These are phyloP conservation scores for Ictidomys tridecemlineatus DNA, from an alignment of 2,113 vertebrate species.

Conservation along the genomic window DNA sequence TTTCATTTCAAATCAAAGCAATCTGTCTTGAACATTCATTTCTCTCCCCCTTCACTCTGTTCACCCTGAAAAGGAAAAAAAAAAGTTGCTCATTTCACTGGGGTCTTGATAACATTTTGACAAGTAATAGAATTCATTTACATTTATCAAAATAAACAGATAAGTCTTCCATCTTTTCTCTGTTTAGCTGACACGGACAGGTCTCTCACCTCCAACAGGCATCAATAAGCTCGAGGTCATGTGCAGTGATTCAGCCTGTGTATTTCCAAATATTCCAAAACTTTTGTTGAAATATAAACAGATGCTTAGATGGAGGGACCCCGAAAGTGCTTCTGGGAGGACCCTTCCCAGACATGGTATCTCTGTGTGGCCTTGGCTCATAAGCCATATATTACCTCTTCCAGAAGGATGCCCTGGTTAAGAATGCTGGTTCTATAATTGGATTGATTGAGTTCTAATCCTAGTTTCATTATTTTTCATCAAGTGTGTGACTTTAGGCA, in stretches of 20 bases:
- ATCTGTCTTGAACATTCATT: slow-evolving; percentile 83
- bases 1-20: slow-evolving; percentile 87
- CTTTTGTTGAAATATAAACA: neutral
- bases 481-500: neutral
- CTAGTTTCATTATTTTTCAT: neutral
- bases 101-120: slow-evolving; percentile 87
- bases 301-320: neutral
- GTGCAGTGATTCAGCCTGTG: neutral
- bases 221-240: slow-evolving; percentile 38
- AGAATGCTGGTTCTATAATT: slow-evolving; percentile 11
- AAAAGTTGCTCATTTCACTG: slow-evolving; percentile 72
- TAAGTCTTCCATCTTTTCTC: slow-evolving; percentile 67
- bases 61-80: slow-evolving; percentile 54
- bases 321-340: neutral
- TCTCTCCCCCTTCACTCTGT: slow-evolving; percentile 56
- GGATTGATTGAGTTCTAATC: neutral
- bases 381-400: neutral
- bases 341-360: neutral
- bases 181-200: neutral
- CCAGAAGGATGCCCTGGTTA: neutral
- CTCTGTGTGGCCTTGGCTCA: neutral
- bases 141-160: slow-evolving; percentile 84
- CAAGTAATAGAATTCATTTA: slow-evolving; percentile 87
- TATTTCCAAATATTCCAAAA: neutral
- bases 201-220: slow-evolving; percentile 49